These are phyloP conservation scores for Apis mellifera DNA, from an alignment of 1,140 invertebrate genomes.

Conservation along the genomic window Amel_HAv3.1 CM009931.2:25729001-25729500, in stretches of 20 bases:
- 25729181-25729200: slow-evolving; percentile 66
- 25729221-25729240: slow-evolving; percentile 50
- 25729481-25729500: slow-evolving; percentile 24
- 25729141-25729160: slow-evolving; percentile 60
- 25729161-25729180: slow-evolving; percentile 56
- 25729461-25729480: slow-evolving; percentile 21
- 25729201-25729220: slow-evolving; percentile 49
- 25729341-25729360: slow-evolving; percentile 34
- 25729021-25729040: too few species aligned
- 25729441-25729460: slow-evolving; percentile 9
- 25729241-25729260: slow-evolving; percentile 62
- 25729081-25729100: too few species aligned
- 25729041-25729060: not conserved
- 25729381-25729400: not conserved
- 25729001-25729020: too few species aligned
- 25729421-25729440: not conserved
- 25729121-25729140: slow-evolving; percentile 46
- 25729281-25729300: slow-evolving; percentile 63
- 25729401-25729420: not conserved
- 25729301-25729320: slow-evolving; percentile 62
- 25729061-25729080: not conserved
- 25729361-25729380: slow-evolving; percentile 27
- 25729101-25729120: too few species aligned
- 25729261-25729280: slow-evolving; percentile 57
- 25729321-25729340: slow-evolving; percentile 50